phyloP scores from a whole-genome alignment of 2,113 vertebrate genomes.

The Tympanuchus pallidicinctus region DNA sequence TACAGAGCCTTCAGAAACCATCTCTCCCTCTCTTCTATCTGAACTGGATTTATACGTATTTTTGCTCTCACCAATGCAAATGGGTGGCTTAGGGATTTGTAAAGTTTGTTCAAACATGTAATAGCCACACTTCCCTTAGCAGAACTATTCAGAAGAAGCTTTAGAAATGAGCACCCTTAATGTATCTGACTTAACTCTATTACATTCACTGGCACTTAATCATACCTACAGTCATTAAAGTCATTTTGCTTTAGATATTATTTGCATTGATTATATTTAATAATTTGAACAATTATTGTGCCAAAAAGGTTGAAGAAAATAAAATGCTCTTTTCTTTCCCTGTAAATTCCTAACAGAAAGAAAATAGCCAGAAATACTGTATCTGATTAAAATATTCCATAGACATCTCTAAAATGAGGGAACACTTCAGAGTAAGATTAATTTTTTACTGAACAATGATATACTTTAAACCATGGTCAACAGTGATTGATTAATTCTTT shows the following conservation, averaged over 20 bases:
- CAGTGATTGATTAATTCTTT: background rate
- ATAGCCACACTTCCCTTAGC: background rate
- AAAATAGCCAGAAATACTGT: background rate
- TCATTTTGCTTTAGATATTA: background rate
- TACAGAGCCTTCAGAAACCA: background rate
- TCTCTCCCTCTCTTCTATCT: background rate
- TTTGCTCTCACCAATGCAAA: background rate
- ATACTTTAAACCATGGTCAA: background rate
- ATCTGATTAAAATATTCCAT: background rate
- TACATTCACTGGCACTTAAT: fast-evolving
- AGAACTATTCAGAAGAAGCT: background rate
- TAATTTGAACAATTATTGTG: background rate
- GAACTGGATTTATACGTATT: background rate
- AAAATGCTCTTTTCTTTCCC: background rate
- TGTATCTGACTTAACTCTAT: background rate
- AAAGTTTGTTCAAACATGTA: background rate
- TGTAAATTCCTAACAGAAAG: background rate
- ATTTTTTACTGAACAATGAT: background rate
- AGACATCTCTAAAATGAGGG: background rate
- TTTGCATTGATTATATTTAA: background rate
- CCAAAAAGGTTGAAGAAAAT: background rate
- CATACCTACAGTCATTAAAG: background rate
- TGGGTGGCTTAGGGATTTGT: background rate
- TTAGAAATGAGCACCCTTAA: background rate
- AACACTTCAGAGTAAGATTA: background rate